Evolutionary conservation across 2,113 vertebrate species (phyloP).

Genomic region (Tylochromis polylepis): DNA sequence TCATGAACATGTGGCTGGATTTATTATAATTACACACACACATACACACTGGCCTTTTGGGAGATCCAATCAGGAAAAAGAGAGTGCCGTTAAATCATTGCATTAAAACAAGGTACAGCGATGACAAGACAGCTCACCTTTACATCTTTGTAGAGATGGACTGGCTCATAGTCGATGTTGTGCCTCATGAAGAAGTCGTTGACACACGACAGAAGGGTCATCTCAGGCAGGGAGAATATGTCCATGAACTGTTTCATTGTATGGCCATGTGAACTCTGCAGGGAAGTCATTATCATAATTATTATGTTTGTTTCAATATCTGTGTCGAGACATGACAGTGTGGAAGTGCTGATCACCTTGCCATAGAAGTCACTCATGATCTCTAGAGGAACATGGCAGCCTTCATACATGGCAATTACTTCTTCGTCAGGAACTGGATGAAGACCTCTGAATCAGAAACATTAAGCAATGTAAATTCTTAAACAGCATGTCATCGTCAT

Average conservation of each 20-base stretch:
- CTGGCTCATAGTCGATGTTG: constrained; percentile 96
- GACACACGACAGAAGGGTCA: constrained; percentile 93
- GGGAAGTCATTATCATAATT: neutral
- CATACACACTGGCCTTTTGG: neutral
- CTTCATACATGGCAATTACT: constrained; percentile 97
- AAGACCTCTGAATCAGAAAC: constrained; percentile 79
- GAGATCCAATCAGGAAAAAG: neutral
- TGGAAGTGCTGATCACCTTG: constrained; percentile 76
- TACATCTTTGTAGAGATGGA: constrained; percentile 98
- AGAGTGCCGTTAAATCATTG: neutral
- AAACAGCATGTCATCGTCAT: neutral
- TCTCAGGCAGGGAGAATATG: constrained; percentile 97
- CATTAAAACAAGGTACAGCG: neutral
- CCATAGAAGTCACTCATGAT: constrained; percentile 99
- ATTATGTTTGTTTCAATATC: neutral
- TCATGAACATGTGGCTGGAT: neutral
- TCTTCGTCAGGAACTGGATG: constrained; percentile 89
- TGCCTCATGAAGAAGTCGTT: constrained; percentile 96
- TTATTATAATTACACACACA: neutral
- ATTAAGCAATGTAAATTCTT: neutral
- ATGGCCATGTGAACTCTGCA: constrained; percentile 90
- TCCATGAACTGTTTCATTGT: constrained; percentile 99
- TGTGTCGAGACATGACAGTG: neutral
- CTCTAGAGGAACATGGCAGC: constrained; percentile 90
- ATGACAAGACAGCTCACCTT: constrained; percentile 76